Base-by-base conservation (phyloP, 2,888 invertebrate genomes). In the Dermolepida albohirtum region DNA sequence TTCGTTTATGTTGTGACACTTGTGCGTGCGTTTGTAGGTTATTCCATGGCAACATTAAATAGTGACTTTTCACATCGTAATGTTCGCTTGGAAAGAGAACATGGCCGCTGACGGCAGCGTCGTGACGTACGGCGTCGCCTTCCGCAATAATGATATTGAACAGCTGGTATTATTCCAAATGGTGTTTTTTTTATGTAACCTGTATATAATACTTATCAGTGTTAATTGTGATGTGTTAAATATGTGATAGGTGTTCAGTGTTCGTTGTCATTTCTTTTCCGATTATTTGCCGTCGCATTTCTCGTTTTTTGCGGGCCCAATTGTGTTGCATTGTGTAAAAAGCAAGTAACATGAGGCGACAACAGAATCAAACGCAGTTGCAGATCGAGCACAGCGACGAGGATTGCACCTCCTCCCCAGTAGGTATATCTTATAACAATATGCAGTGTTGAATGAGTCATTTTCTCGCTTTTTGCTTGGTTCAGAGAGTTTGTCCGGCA, bases 401-500 rank as follows among this genome's bases (percentile, higher is more conserved):
- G 76, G 87, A 87, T 73, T 83, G 86, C 73, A 85, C 85, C 75
- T 84, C 86, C 73, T 84, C 86, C 57, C 85, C 86, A 82, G 87
- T 87, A 83, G 80, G 82, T 74, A 62, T 68, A 69, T 64, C 66
- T 68, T 64, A 64, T 63, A 62, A n/a, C 11, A 41, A 22, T 22
- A 41, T 34, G 27, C 12, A 34, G 7, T 12, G 5, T 44, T 51
- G 63, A 47, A 54, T 69, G 66, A 69, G 27, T 68, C 67, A 63
- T 49, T 50, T 16, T 34, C 16, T 12, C 5, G 16, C 14, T 54
- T 29, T 16, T 17, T 22, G 14, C 40, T 7, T 29, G 17, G 17
- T 1, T 10, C 27, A 34, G 34, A 29, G 4, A 8, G 34, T 34
- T 34, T 34, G 34, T 34, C 34, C 51, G 29, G 29, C 17, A 29